phyloP scores from a whole-genome alignment of 2,797 vertebrate species.

The Scomberomorus guttatus region DNA sequence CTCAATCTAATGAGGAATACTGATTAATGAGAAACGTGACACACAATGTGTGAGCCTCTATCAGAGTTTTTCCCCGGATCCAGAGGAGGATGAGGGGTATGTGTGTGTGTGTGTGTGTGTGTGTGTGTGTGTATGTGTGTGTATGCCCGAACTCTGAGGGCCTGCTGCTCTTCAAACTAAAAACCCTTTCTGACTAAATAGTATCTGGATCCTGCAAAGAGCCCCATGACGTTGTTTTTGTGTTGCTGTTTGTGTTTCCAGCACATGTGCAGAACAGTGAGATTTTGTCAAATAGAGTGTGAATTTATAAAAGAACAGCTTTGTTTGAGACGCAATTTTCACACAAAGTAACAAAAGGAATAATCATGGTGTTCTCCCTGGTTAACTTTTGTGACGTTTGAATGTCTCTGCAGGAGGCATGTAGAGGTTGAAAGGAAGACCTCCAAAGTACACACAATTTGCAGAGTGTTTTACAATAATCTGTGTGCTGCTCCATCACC shows the following conservation, averaged over 20 bases:
- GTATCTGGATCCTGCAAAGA: too few relatives aligned
- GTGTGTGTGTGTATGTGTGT: too few relatives aligned
- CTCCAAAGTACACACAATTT: too few relatives aligned
- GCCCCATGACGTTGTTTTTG: too few relatives aligned
- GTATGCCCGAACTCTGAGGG: not conserved
- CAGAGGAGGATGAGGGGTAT: not conserved
- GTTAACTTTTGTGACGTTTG: not conserved
- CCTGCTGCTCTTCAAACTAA: not conserved
- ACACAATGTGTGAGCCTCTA: slow-evolving; percentile 11
- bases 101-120: not conserved
- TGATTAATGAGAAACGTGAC: slow-evolving; percentile 68
- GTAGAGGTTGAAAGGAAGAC: not conserved
- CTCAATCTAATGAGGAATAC: slow-evolving; percentile 67
- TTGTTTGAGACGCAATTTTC: not conserved
- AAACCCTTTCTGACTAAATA: not conserved
- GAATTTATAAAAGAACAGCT: not conserved
- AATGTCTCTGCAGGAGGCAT: not conserved
- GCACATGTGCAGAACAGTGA: not conserved
- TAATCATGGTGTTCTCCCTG: not conserved
- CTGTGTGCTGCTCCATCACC: too few relatives aligned
- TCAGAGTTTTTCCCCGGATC: slow-evolving; percentile 10
- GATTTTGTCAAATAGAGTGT: not conserved
- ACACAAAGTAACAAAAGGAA: not conserved
- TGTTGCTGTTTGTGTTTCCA: not conserved
- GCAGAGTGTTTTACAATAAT: too few relatives aligned